A percentile compares a stretch with the other conserved stretches of the same genome.
phyloP scores from a whole-genome alignment of 2,797 vertebrate genomes.

The Sylvilagus floridanus region DNA sequence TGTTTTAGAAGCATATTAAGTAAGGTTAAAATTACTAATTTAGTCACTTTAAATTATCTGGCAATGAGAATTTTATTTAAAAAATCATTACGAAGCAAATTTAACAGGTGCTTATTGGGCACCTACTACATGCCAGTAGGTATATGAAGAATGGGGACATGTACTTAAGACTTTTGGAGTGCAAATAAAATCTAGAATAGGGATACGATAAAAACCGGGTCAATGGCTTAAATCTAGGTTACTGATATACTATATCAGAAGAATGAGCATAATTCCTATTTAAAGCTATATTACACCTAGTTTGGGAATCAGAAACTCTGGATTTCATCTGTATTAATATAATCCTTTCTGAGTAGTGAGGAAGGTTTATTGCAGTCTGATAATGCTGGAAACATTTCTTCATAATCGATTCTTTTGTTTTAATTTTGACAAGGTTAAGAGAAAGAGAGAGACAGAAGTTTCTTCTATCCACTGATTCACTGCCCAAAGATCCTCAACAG shows the following conservation, averaged over 20 bases:
- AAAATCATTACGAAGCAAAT: slow-evolving; percentile 13
- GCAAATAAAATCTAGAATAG: neutral
- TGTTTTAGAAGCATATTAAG: slow-evolving; percentile 69
- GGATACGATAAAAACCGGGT: neutral
- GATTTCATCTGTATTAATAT: neutral
- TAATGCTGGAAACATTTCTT: neutral
- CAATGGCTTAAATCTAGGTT: neutral
- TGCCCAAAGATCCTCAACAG: too few species aligned
- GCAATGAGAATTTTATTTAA: slow-evolving; percentile 39
- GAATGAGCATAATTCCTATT: neutral
- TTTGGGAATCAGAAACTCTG: neutral
- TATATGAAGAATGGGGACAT: neutral
- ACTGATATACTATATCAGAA: neutral
- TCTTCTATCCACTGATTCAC: too few species aligned
- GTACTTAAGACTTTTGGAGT: neutral
- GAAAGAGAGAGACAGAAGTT: too few species aligned
- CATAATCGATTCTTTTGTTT: neutral
- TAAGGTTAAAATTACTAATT: slow-evolving; percentile 60
- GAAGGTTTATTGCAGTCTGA: neutral
- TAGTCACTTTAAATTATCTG: slow-evolving; percentile 36
- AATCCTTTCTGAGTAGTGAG: neutral
- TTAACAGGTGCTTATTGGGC: slow-evolving; percentile 21
- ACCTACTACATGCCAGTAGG: neutral
- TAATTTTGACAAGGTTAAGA: too few species aligned
- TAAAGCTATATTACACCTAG: neutral